Evolutionary conservation across 2,888 invertebrate genomes (phyloP).

Genomic region (Oligia strigilis): DNA sequence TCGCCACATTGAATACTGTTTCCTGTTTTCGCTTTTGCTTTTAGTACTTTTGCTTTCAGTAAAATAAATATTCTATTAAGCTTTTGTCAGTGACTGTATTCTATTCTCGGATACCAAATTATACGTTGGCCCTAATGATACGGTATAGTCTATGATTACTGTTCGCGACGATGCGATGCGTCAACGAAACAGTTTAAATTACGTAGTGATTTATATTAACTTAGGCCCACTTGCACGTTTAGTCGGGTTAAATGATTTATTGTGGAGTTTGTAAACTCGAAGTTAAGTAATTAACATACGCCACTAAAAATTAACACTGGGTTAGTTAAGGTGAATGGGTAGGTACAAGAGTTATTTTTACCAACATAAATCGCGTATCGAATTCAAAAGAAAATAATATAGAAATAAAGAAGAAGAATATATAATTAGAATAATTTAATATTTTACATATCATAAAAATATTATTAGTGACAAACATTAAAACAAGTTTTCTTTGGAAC

Average conservation of each 20-base stretch:
- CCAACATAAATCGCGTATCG: not conserved
- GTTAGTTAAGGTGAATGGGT: too few species aligned
- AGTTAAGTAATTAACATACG: not conserved
- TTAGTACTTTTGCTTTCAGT: not conserved
- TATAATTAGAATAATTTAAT: slow-evolving; percentile 34
- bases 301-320: too few species aligned
- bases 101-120: slow-evolving; percentile 45
- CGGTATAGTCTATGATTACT: slow-evolving; percentile 43
- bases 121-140: slow-evolving; percentile 57
- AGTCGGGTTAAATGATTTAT: not conserved
- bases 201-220: not conserved
- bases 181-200: not conserved
- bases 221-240: not conserved
- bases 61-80: not conserved
- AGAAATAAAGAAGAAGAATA: too few species aligned
- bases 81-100: slow-evolving; percentile 35
- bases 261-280: not conserved
- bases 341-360: not conserved
- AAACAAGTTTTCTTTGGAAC: slow-evolving; percentile 5
- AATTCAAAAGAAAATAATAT: not conserved
- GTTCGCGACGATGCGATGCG: not conserved
- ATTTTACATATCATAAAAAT: slow-evolving; percentile 2
- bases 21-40: not conserved
- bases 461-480: not conserved
- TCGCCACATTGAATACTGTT: not conserved